Evolutionary conservation across 2,113 vertebrate species (phyloP), one percentile per base, ranked within the genome.

Genomic region (Phalacrocorax carbo): DNA sequence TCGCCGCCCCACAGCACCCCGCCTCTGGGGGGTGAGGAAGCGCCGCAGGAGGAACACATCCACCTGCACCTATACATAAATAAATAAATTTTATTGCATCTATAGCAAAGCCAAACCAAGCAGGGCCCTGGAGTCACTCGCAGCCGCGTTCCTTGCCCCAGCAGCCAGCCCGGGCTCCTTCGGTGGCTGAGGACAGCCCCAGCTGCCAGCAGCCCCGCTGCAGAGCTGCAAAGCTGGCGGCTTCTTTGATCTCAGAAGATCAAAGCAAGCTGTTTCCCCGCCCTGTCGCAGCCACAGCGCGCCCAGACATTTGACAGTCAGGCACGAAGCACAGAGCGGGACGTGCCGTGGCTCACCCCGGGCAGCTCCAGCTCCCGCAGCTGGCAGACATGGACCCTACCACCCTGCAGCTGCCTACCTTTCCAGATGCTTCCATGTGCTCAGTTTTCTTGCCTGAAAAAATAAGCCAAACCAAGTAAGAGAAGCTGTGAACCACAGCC

Each of bases 221-320:
- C 66, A 52, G 81, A 16, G 13, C 32, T 12, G 38, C 70, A 16
- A 16, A 46, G 70, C n/a, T 82, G 64, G 51, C 0, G 13, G 29
- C 15, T 42, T 6, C 73, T 95, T 95, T 95, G 36, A 89, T 93
- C 60, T 89, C 27, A 0, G 11, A 40, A 61, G 87, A 91, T 84
- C 69, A 83, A 72, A 78, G 42, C 14, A 51, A 55, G 36, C 13
- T 1, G 4, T 23, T 49, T 75, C 55, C 30, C 65, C 7, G 0
- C 69, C 34, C 60, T 0, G 30, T 18, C 5, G 2, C 7, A 8
- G 76, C 71, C 27, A 0, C 62, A 70, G 69, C 1, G 0, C 1
- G 3, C 13, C 49, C 87, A 20, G 93, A 49, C 55, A 0, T 25
- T 11, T 2, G 0, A 4, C 2, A 2, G 13, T 11, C 46, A 55